A percentile compares a stretch with the other conserved stretches of the same genome.
Evolutionary conservation across 2,797 vertebrate genomes (phyloP).

Genomic region (Semotilus atromaculatus): DNA sequence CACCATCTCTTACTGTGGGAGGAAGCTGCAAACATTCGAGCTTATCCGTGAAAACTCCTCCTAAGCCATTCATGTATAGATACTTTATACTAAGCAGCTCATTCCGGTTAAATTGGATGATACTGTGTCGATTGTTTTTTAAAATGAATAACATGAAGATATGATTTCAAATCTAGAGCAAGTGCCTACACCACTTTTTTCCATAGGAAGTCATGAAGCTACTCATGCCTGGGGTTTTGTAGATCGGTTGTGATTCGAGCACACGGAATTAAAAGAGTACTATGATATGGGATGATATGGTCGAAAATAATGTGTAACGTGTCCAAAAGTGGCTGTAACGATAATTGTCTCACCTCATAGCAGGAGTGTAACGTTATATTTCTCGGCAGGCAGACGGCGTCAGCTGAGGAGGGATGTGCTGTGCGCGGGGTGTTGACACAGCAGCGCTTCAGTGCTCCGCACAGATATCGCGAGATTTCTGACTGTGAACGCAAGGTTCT

Average conservation of each 20-base stretch:
- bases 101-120: neutral
- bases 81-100: neutral
- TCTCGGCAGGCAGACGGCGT: constrained; percentile 50
- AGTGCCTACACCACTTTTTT: constrained; percentile 23
- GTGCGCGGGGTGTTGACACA: constrained; percentile 47
- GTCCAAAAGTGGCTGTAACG: constrained; percentile 34
- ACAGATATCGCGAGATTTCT: constrained; percentile 32
- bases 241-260: neutral
- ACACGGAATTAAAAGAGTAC: neutral
- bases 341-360: constrained; percentile 35
- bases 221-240: neutral
- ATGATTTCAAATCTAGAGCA: neutral
- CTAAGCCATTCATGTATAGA: neutral
- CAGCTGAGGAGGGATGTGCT: constrained; percentile 55
- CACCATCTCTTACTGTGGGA: constrained; percentile 35
- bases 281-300: neutral
- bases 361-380: constrained; percentile 3
- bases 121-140: no score
- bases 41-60: constrained; percentile 35
- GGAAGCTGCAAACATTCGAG: constrained; percentile 46
- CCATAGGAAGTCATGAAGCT: constrained; percentile 17
- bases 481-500: neutral
- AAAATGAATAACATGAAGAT: neutral
- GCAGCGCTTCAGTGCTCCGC: constrained; percentile 21
- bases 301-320: neutral